Evolutionary conservation across 2,888 invertebrate genomes (phyloP), one percentile per base, ranked within the genome.

Genomic region (Thymelicus acteon): DNA sequence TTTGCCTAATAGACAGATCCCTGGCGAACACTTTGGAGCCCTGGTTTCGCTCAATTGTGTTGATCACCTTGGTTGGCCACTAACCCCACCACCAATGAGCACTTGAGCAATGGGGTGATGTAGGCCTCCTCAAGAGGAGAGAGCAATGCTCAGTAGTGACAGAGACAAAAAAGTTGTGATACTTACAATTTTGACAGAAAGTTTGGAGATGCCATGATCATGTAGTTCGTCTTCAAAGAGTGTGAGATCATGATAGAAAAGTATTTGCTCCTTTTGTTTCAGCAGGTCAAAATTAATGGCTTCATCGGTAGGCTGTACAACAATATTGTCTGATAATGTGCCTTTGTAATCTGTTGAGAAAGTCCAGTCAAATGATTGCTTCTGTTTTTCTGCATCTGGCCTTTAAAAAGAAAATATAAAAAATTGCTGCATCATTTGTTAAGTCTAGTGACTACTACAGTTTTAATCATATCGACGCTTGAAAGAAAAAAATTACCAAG

Each of bases 221-320:
- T 99, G 99, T 61, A 99, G 91, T 89, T 99, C 99, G 94, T 99
- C 99, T 93, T 99, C 99, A 94, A 97, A 99, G 49, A 99, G 92
- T 71, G 97, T 97, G 47, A 99, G 92, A 86, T 99, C 98, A 78
- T 98, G 97, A 89, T 98, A 99, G 87, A 99, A 99, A 5, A 98
- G 88, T 70, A 99, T 99, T 84, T 97, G 96, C 79, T 99, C 99
- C 79, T 96, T 96, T 77, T 96, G 95, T 93, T 97, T 98, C 58
- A 99, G 91, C 83, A 97, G 95, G 78, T 98, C 97, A 79, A 98
- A 95, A 87, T 99, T 96, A 67, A 99, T 97, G 75, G 95, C 92
- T 82, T 97, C 96, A 57, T 96, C 94, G 0, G 97, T 97, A 61
- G 94, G 86, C 78, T 95, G 94, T 12, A 95, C 79, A 66, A 90